Evolutionary conservation across 2,888 invertebrate species (phyloP), one percentile per base, ranked within the genome.

Genomic region (Diadegma fenestrale): DNA sequence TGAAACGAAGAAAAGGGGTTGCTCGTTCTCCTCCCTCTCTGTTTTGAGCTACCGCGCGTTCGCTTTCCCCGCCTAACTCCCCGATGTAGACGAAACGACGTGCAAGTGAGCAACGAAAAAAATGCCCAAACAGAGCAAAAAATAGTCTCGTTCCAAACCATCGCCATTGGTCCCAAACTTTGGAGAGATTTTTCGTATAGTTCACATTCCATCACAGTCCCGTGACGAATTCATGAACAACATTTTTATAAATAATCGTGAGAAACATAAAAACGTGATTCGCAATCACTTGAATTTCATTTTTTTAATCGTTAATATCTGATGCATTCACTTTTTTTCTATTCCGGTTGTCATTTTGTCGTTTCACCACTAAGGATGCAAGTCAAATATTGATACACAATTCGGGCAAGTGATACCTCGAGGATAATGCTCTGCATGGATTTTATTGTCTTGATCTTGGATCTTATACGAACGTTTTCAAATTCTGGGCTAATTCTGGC

Each of bases 41-140:
- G 7, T 54, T 26, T 58, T 8, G 6, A 26, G 17, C 48, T 41
- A 19, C 19, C 48, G 45, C 26, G n/a, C n/a, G 51, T 37, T 17
- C 19, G 22, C 63, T 45, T 19, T 63, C 22, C 64, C 43, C 17
- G 12, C 19, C 58, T 68, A 48, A 41, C 84, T 84, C 45, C 30
- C 45, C 30, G 51, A 61, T 58, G 14, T n/a, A 66, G 69, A 63
- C 71, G 77, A 71, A 82, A 85, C 82, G 51, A 68, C 48, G 43
- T 48, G 43, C 78, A 51, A 85, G 76, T 76, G 58, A 51, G 72
- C 66, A 76, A 72, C n/a, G 71, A 80, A 73, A 76, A 82, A 76
- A 41, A 66, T 51, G 75, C 71, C 76, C 82, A 71, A 75, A 79
- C 79, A 41, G 22, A 71, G 66, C 48, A 30, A 68, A 41, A 54